Evolutionary conservation across 2,113 vertebrate species (phyloP).

Genomic region (Tenebrosternarchus preto): DNA sequence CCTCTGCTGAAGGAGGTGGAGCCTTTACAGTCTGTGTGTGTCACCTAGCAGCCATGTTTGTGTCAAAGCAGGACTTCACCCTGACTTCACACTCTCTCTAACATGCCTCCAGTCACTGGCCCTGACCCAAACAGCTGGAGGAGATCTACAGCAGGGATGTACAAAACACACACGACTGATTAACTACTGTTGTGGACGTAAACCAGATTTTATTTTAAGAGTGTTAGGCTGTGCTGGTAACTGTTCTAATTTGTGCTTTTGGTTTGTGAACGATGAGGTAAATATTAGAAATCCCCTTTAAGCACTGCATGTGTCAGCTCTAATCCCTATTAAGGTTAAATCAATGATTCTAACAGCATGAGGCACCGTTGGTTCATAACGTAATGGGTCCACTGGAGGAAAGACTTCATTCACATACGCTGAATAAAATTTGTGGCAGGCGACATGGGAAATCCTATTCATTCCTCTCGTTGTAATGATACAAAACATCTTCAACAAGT

Average conservation of each 20-base stretch:
- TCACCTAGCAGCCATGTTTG: slow-evolving; percentile 46
- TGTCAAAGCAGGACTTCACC: slow-evolving; percentile 68
- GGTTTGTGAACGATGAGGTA: slow-evolving; percentile 63
- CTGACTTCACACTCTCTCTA: slow-evolving; percentile 62
- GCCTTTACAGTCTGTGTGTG: too few relatives aligned
- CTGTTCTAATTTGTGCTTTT: slow-evolving; percentile 65
- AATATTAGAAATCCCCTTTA: slow-evolving; percentile 6
- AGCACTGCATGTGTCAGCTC: not conserved
- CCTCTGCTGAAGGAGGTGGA: slow-evolving; percentile 55
- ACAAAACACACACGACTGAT: too few relatives aligned
- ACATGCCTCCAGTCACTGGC: slow-evolving; percentile 1
- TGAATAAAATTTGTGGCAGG: too few relatives aligned
- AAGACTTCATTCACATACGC: too few relatives aligned
- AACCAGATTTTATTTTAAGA: too few relatives aligned
- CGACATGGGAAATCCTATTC: not conserved
- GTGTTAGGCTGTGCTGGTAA: slow-evolving; percentile 7
- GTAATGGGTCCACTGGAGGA: not conserved
- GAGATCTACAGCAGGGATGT: too few relatives aligned
- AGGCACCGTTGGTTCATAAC: not conserved
- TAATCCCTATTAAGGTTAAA: not conserved
- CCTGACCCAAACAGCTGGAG: not conserved
- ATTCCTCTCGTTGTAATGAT: not conserved
- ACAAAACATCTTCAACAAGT: too few relatives aligned
- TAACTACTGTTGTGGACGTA: too few relatives aligned
- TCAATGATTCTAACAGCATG: not conserved